Percentiles rank a stretch among this genome's conserved stretches.
phyloP scores from a whole-genome alignment of 2,113 vertebrate species.

The Oplegnathus fasciatus region DNA sequence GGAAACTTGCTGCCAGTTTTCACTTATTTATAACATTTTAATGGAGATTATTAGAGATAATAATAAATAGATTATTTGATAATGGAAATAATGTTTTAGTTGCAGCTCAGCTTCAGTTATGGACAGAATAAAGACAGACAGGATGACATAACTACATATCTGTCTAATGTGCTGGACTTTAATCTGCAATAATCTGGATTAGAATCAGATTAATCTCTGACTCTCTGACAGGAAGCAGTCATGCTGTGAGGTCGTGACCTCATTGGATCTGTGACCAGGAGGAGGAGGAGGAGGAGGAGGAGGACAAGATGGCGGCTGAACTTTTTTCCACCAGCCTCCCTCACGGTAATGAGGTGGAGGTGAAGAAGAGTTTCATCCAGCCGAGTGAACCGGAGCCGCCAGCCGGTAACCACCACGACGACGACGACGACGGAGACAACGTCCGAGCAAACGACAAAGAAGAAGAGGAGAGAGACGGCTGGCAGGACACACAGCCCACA shows the following conservation, averaged over 20 bases:
- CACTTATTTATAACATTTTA: too few relatives aligned
- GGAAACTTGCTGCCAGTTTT: too few relatives aligned
- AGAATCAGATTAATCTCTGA: neutral
- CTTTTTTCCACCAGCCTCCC: constrained; percentile 90
- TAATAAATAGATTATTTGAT: too few relatives aligned
- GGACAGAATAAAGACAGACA: too few relatives aligned
- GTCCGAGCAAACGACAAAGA: constrained; percentile 87
- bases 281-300: constrained; percentile 6
- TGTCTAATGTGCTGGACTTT: neutral
- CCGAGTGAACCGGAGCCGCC: constrained; percentile 78
- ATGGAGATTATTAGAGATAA: too few relatives aligned
- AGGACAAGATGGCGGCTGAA: constrained; percentile 92
- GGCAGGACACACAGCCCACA: constrained; percentile 91
- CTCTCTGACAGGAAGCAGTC: constrained; percentile 75
- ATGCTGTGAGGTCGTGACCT: constrained; percentile 85
- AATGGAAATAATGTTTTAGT: too few relatives aligned
- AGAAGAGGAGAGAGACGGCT: constrained; percentile 86
- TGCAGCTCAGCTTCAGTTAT: too few relatives aligned
- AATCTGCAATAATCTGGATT: neutral
- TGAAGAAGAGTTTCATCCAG: constrained; percentile 88
- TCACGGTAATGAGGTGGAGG: constrained; percentile 83
- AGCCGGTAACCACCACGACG: neutral
- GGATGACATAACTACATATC: too few relatives aligned
- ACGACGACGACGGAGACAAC: constrained; percentile 61
- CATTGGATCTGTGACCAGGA: constrained; percentile 60